phyloP scores from a whole-genome alignment of 2,113 vertebrate genomes.

The Bubo blakistoni region DNA sequence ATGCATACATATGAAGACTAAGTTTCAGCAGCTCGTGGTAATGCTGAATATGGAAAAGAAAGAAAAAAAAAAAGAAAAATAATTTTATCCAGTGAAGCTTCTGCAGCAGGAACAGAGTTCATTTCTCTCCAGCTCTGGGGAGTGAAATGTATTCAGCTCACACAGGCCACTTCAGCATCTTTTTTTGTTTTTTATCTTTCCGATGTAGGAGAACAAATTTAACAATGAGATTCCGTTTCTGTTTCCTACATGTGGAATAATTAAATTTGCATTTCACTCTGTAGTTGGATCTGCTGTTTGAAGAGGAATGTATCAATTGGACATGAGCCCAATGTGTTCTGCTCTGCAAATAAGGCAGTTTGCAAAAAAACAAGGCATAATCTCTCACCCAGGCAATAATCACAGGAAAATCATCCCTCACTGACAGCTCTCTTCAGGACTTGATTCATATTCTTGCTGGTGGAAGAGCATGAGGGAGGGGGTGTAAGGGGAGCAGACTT shows the following conservation, averaged over 20 bases:
- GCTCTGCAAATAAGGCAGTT: constrained; percentile 72
- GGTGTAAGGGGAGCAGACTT: background rate
- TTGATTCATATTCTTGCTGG: constrained; percentile 69
- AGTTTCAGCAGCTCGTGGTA: background rate
- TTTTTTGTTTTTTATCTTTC: constrained; percentile 75
- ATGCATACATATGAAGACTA: background rate
- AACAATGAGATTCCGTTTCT: constrained; percentile 78
- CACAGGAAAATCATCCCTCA: constrained; percentile 68
- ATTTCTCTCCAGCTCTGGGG: constrained; percentile 52
- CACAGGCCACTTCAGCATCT: constrained; percentile 72
- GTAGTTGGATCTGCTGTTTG: constrained; percentile 67
- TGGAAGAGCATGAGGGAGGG: constrained; percentile 3
- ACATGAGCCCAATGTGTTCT: constrained; percentile 69
- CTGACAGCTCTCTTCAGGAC: constrained; percentile 64
- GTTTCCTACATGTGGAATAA: constrained; percentile 78
- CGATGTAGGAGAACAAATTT: constrained; percentile 74
- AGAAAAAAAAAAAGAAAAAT: background rate
- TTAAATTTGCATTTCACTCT: constrained; percentile 78
- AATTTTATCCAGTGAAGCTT: constrained; percentile 30
- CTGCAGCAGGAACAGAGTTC: constrained; percentile 45
- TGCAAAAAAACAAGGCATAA: constrained; percentile 53
- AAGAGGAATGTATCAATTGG: constrained; percentile 77
- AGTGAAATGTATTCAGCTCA: constrained; percentile 73
- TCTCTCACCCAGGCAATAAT: constrained; percentile 71
- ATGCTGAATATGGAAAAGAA: background rate